Percentiles rank a stretch among this genome's conserved stretches.
Evolutionary conservation across 1,140 invertebrate genomes (phyloP).

Genomic region (Drosophila rhopaloa): DNA sequence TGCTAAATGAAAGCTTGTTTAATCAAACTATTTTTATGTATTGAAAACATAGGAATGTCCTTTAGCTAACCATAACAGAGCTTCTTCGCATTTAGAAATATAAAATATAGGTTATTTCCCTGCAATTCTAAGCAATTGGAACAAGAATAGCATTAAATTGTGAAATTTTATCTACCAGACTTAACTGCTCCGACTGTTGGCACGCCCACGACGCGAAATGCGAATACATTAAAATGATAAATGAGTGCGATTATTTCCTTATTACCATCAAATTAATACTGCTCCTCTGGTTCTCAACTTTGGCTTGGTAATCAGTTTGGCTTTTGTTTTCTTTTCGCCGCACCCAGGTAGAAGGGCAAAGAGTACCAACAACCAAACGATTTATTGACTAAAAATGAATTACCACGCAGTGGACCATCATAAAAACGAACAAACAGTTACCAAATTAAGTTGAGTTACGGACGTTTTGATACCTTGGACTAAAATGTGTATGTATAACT

Average conservation of each 20-base stretch:
- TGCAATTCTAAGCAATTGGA: slow-evolving; percentile 26
- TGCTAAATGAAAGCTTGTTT: too few species aligned
- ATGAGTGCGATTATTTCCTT: slow-evolving; percentile 74
- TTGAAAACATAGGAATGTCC: too few species aligned
- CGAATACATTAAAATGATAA: slow-evolving; percentile 73
- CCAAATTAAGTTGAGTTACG: neutral
- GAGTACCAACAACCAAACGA: slow-evolving; percentile 31
- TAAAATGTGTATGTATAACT: too few species aligned
- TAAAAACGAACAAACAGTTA: slow-evolving; percentile 31
- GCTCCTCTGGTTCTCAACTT: slow-evolving; percentile 27
- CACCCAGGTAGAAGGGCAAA: slow-evolving; percentile 41
- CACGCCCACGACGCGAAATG: slow-evolving; percentile 17
- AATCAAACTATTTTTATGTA: too few species aligned
- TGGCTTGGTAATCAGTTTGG: slow-evolving; percentile 57
- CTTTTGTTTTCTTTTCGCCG: slow-evolving; percentile 31
- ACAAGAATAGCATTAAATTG: slow-evolving; percentile 25
- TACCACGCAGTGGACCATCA: slow-evolving; percentile 58
- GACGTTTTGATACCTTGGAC: slow-evolving; percentile 4
- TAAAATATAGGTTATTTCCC: neutral
- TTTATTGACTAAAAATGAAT: slow-evolving; percentile 76
- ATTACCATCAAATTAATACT: slow-evolving; percentile 77
- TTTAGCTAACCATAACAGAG: too few species aligned
- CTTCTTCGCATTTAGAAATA: neutral
- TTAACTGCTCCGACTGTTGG: slow-evolving; percentile 11
- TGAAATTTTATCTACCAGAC: slow-evolving; percentile 16